Evolutionary conservation across 1,140 invertebrate genomes (phyloP).

Genomic region (Brachionus rubens): DNA sequence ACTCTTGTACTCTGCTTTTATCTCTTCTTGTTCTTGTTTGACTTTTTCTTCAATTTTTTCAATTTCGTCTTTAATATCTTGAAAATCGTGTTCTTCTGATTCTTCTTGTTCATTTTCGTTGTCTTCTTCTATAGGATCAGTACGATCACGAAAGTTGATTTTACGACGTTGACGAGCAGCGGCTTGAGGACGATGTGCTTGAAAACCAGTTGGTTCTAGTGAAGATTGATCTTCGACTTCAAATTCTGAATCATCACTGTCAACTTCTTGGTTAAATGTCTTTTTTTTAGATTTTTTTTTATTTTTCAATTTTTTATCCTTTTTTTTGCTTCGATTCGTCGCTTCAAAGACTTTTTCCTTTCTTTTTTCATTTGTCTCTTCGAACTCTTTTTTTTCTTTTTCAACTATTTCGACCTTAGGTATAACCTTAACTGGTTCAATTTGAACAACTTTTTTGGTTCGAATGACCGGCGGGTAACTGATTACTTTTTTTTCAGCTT

Average conservation of each 20-base stretch:
- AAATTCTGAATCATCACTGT: not conserved
- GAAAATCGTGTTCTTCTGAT: not conserved
- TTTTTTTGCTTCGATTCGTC: not conserved
- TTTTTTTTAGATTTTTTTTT: slow-evolving; percentile 20
- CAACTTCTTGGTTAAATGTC: not conserved
- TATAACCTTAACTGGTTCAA: not conserved
- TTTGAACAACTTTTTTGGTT: not conserved
- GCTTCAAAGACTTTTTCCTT: not conserved
- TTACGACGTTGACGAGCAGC: not conserved
- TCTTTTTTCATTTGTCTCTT: not conserved
- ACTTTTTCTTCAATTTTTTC: slow-evolving; percentile 29
- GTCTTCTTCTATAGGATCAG: not conserved
- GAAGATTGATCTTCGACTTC: not conserved
- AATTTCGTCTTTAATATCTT: not conserved
- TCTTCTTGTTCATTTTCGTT: not conserved
- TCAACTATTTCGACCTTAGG: not conserved
- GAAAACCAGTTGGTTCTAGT: not conserved
- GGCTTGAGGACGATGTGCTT: not conserved
- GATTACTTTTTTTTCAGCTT: not conserved
- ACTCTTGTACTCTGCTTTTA: not conserved
- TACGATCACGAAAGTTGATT: not conserved
- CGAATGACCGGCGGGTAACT: not conserved
- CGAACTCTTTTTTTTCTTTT: not conserved
- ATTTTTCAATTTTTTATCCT: not conserved
- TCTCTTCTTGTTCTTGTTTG: slow-evolving; percentile 10